Evolutionary conservation across 2,113 vertebrate genomes (phyloP).

Genomic region (Malurus alboscapulatus): DNA sequence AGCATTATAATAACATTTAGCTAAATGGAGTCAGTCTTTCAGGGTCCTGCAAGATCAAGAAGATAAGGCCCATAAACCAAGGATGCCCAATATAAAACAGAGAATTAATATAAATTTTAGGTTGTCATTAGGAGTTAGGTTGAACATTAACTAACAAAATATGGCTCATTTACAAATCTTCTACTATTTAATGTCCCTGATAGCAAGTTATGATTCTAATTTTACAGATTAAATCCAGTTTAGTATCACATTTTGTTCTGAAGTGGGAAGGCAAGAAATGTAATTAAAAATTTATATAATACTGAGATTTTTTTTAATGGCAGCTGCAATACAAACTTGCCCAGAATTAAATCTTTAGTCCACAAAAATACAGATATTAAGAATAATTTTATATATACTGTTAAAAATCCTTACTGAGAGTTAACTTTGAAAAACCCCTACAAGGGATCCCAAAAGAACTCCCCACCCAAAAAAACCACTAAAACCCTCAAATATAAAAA

Average conservation of each 20-base stretch:
- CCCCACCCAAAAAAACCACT: fast-evolving
- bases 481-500: not conserved
- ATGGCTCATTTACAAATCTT: not conserved
- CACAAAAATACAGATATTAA: not conserved
- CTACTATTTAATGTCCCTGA: not conserved
- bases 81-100: not conserved
- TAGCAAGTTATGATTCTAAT: not conserved
- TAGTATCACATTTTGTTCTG: not conserved
- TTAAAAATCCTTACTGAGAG: not conserved
- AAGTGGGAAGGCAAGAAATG: not conserved
- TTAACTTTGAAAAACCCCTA: not conserved
- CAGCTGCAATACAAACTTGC: not conserved
- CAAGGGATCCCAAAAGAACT: not conserved
- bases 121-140: not conserved
- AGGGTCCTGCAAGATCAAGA: not conserved
- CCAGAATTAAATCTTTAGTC: not conserved
- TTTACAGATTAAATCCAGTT: not conserved
- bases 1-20: not conserved
- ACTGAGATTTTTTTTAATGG: not conserved
- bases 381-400: not conserved
- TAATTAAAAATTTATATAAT: not conserved
- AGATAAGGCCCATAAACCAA: not conserved
- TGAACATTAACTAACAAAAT: not conserved
- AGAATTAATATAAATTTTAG: not conserved
- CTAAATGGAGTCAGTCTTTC: not conserved